phyloP scores from a whole-genome alignment of 2,113 vertebrate species.

The Xiphophorus maculatus region DNA sequence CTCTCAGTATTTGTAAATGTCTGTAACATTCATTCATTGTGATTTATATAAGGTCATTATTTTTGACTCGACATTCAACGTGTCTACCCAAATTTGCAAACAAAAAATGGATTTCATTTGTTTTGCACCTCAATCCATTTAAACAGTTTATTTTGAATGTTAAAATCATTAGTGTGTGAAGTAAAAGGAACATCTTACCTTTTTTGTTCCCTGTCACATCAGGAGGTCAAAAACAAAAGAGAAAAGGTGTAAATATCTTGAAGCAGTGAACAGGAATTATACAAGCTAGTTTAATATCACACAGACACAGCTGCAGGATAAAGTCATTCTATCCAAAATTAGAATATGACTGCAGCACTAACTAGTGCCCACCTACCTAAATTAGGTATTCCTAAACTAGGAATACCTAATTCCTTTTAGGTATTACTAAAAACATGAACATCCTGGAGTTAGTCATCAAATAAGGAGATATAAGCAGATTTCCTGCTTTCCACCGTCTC shows the following conservation, averaged over 20 bases:
- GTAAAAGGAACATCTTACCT: slow-evolving; percentile 83
- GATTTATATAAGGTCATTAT: too few relatives aligned
- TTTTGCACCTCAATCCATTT: not conserved
- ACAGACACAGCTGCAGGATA: not conserved
- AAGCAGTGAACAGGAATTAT: slow-evolving; percentile 28
- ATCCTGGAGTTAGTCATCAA: not conserved
- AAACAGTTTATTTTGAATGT: not conserved
- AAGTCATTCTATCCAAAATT: too few relatives aligned
- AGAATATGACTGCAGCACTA: too few relatives aligned
- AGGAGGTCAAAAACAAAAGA: slow-evolving; percentile 59
- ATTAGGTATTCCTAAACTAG: too few relatives aligned
- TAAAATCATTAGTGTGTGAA: not conserved
- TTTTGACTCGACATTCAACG: not conserved
- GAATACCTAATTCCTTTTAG: not conserved
- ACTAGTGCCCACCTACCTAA: too few relatives aligned
- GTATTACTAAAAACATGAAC: not conserved
- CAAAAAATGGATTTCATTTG: not conserved
- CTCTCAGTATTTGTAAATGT: not conserved
- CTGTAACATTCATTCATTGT: too few relatives aligned
- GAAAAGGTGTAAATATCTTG: slow-evolving; percentile 60
- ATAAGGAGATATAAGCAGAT: not conserved
- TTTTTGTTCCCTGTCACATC: slow-evolving; percentile 89
- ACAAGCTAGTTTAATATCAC: slow-evolving; percentile 4
- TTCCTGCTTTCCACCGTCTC: not conserved
- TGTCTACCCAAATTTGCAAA: not conserved